Percentiles rank a stretch among this genome's conserved stretches.
Evolutionary conservation across 2,888 invertebrate genomes (phyloP).

Genomic region (Eilema caniola): DNA sequence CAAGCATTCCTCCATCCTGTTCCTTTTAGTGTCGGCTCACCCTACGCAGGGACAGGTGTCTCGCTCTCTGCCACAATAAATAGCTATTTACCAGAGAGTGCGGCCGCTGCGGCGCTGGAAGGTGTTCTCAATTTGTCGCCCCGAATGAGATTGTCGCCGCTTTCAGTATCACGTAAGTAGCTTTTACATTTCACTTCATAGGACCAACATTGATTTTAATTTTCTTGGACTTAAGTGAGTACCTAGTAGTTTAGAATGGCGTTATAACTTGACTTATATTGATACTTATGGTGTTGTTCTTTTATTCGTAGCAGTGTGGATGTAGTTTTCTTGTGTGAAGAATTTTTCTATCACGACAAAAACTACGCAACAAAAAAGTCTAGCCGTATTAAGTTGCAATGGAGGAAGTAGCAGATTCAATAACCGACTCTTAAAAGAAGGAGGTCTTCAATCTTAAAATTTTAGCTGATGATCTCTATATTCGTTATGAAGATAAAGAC

Average conservation of each 20-base stretch:
- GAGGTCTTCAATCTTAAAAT: no score
- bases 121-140: slow-evolving; percentile 84
- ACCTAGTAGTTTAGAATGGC: neutral
- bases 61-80: slow-evolving; percentile 76
- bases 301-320: neutral
- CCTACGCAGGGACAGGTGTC: slow-evolving; percentile 76
- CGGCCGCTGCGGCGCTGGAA: slow-evolving; percentile 72
- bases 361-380: no score
- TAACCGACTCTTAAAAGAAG: no score
- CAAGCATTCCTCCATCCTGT: slow-evolving; percentile 27
- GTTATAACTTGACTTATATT: neutral
- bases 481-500: no score
- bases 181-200: slow-evolving; percentile 81
- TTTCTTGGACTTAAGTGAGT: slow-evolving; percentile 31
- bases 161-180: slow-evolving; percentile 81
- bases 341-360: no score
- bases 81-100: slow-evolving; percentile 78
- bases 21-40: slow-evolving; percentile 52
- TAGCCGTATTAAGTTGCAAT: no score
- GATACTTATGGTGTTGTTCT: neutral
- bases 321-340: no score
- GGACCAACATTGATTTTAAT: slow-evolving; percentile 56
- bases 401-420: no score
- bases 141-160: slow-evolving; percentile 83
- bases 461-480: no score